Percentiles rank a stretch among this genome's conserved stretches.
These are phyloP conservation scores for Trachymyrmex septentrionalis DNA, from an alignment of 1,140 invertebrate species.

Conservation along the genomic window DNA sequence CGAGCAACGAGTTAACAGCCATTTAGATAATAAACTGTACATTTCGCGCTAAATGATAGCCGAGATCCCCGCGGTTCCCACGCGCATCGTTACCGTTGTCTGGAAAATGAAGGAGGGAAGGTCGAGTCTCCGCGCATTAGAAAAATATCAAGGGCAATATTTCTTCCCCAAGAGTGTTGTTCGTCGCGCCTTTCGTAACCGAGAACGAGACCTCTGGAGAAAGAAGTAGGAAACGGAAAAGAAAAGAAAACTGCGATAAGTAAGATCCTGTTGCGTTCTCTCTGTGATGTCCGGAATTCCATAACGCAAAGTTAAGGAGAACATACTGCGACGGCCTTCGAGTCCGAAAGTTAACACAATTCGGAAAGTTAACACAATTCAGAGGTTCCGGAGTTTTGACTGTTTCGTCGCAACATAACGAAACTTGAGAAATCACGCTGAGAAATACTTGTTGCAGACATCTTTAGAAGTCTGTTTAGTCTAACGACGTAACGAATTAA, in stretches of 20 bases:
- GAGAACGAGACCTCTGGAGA: conserved; percentile 12
- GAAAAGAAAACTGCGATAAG: conserved; percentile 46
- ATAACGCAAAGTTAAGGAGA: conserved; percentile 66
- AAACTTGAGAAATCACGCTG: neutral
- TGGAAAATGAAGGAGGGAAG: conserved; percentile 50
- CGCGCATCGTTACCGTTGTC: conserved; percentile 43
- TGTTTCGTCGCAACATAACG: neutral
- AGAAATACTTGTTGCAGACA: conserved; percentile 46
- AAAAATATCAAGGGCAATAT: conserved; percentile 68
- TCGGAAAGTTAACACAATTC: conserved; percentile 41
- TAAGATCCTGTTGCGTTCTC: conserved; percentile 68
- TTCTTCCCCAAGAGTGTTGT: conserved; percentile 26
- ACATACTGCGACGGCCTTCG: conserved; percentile 51
- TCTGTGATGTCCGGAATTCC: conserved; percentile 41
- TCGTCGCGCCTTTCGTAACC: conserved; percentile 18
- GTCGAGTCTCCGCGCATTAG: conserved; percentile 45
- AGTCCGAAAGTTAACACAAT: conserved; percentile 69
- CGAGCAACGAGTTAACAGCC: conserved; percentile 33
- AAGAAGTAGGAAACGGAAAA: neutral
- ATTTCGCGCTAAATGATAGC: conserved; percentile 41
- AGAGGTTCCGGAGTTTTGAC: conserved; percentile 40
- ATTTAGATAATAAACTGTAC: conserved; percentile 46
- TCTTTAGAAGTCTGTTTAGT: neutral
- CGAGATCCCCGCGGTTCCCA: conserved; percentile 28
- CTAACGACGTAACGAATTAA: neutral